These are phyloP conservation scores for Albula glossodonta DNA, from an alignment of 2,113 vertebrate species.

Conservation along the genomic window DNA sequence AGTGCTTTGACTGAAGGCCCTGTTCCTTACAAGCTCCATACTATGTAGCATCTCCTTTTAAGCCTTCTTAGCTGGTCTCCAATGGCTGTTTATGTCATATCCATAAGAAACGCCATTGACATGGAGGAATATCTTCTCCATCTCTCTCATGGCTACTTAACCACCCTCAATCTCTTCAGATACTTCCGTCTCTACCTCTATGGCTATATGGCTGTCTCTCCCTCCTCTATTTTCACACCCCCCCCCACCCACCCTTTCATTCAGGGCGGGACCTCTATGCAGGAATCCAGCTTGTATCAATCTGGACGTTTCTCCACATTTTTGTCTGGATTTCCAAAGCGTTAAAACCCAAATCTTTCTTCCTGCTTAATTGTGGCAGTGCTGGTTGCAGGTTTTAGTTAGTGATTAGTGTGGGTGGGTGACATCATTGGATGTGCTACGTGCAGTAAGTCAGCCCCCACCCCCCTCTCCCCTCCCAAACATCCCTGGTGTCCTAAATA, in stretches of 20 bases:
- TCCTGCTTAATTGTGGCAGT: background rate
- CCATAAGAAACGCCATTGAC: too few species aligned
- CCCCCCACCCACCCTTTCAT: background rate
- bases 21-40: slow-evolving; percentile 7
- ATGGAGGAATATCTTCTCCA: background rate
- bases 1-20: slow-evolving; percentile 1
- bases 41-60: background rate
- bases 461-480: slow-evolving; percentile 21
- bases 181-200: too few species aligned
- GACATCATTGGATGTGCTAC: slow-evolving; percentile 56
- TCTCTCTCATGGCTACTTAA: background rate
- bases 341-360: background rate
- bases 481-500: slow-evolving; percentile 51
- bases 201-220: too few species aligned
- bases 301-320: background rate
- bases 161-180: too few species aligned
- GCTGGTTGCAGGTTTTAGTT: slow-evolving; percentile 33
- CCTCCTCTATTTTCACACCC: too few species aligned
- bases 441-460: slow-evolving; percentile 51
- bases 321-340: too few species aligned
- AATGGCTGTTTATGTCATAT: background rate
- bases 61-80: slow-evolving; percentile 3
- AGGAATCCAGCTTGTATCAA: background rate
- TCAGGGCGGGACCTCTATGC: too few species aligned
- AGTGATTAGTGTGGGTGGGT: slow-evolving; percentile 29